Evolutionary conservation across 2,113 vertebrate species (phyloP).

Genomic region (Pseudonaja textilis): DNA sequence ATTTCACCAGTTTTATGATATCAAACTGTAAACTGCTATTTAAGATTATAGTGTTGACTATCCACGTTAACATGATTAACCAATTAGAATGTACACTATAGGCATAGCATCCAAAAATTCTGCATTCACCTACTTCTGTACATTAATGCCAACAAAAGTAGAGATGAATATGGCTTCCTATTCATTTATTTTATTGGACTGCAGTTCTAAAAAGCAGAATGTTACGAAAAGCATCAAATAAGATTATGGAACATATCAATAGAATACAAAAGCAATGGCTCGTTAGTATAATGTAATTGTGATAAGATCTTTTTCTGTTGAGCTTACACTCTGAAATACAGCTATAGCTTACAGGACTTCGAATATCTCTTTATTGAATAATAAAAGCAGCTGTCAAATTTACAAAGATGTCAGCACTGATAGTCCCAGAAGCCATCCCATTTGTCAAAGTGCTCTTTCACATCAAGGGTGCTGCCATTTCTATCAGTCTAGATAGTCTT

Average conservation of each 20-base stretch:
- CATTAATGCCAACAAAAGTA: not conserved
- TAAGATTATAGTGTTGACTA: not conserved
- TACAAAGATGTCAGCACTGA: slow-evolving; percentile 41
- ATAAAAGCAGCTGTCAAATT: slow-evolving; percentile 50
- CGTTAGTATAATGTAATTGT: slow-evolving; percentile 20
- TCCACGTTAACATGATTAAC: not conserved
- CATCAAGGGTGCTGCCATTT: slow-evolving; percentile 15
- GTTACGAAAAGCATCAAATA: slow-evolving; percentile 10
- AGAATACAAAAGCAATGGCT: slow-evolving; percentile 29
- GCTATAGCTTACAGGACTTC: slow-evolving; percentile 30
- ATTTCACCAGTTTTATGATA: not conserved
- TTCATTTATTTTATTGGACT: slow-evolving; percentile 19
- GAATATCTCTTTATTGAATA: slow-evolving; percentile 35
- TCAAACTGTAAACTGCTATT: not conserved
- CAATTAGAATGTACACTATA: not conserved
- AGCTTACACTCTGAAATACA: slow-evolving; percentile 30
- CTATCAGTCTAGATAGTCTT: slow-evolving; percentile 31
- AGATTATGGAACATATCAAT: not conserved
- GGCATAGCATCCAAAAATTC: not conserved
- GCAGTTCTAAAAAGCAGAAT: slow-evolving; percentile 10
- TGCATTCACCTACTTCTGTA: not conserved
- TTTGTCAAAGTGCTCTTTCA: slow-evolving; percentile 52
- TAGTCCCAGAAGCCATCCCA: slow-evolving; percentile 30
- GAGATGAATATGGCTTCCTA: not conserved
- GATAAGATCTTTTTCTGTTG: slow-evolving; percentile 42